These are phyloP conservation scores for Pangasius sanitwongsei DNA, from an alignment of 2,797 vertebrate species.

Conservation along the genomic window DNA sequence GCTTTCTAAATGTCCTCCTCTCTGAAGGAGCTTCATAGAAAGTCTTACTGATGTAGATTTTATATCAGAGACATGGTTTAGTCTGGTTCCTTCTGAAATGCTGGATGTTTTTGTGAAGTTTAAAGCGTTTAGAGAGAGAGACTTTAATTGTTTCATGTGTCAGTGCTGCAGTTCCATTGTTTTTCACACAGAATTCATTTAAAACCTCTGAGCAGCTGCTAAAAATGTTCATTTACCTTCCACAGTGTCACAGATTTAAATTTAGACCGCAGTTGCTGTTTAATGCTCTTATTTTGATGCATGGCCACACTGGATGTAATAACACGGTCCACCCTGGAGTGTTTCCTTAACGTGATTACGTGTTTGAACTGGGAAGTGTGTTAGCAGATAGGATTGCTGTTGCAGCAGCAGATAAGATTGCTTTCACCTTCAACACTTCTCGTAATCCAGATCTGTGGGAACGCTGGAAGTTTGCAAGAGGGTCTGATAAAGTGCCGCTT, in stretches of 20 bases:
- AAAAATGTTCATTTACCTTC: not conserved
- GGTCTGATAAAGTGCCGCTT: conserved; percentile 1
- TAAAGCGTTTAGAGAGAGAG: not conserved
- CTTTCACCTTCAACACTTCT: conserved; percentile 28
- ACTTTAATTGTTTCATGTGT: not conserved
- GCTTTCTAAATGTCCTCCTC: not conserved
- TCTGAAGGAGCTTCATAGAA: not conserved
- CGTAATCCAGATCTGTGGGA: conserved; percentile 7
- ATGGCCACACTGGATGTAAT: conserved; percentile 9
- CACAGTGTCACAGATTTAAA: not conserved
- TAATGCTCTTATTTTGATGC: not conserved
- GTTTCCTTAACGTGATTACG: conserved; percentile 27
- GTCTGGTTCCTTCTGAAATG: not conserved
- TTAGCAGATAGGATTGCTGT: conserved; percentile 7
- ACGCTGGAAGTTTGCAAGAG: not conserved
- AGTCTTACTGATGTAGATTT: not conserved
- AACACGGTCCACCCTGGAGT: not conserved
- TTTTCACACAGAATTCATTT: not conserved
- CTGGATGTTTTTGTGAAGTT: not conserved
- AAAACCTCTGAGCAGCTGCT: not conserved
- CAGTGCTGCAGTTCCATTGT: not conserved
- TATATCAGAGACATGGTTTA: not conserved
- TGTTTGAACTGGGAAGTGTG: conserved; percentile 28
- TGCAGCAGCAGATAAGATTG: conserved; percentile 38
- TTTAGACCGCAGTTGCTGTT: not conserved